A percentile compares a stretch with the other conserved stretches of the same genome.
Evolutionary conservation across 1,140 invertebrate genomes (phyloP).

Genomic region (Diachasmimorpha longicaudata): DNA sequence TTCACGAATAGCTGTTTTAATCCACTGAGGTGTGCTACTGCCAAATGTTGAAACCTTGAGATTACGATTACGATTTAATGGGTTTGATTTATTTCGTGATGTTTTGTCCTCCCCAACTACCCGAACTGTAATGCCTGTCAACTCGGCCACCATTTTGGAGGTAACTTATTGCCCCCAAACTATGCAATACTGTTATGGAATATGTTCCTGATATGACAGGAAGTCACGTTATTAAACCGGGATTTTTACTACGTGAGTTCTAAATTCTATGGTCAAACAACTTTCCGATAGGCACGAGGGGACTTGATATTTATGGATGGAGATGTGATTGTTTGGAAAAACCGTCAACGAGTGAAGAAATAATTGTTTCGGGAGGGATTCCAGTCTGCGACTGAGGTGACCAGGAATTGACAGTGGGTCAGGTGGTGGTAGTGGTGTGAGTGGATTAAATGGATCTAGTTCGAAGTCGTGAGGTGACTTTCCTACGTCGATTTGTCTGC

Average conservation of each 20-base stretch:
- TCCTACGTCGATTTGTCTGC: no score
- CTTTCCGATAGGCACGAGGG: neutral
- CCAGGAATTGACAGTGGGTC: no score
- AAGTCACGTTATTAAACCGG: slow-evolving; percentile 38
- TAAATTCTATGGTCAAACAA: slow-evolving; percentile 4
- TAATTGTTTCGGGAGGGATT: no score
- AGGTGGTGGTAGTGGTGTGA: no score
- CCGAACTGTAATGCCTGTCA: slow-evolving; percentile 39
- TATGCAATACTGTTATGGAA: neutral
- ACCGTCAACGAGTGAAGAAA: no score
- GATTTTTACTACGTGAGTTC: neutral
- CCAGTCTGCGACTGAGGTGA: no score
- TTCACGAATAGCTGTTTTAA: slow-evolving; percentile 40
- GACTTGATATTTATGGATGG: no score
- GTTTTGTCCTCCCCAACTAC: slow-evolving; percentile 27
- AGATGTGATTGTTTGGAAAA: no score
- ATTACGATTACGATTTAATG: neutral
- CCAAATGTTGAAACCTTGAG: neutral
- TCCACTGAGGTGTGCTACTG: slow-evolving; percentile 40
- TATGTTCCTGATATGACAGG: slow-evolving; percentile 32
- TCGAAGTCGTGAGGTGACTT: no score
- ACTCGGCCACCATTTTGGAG: slow-evolving; percentile 45
- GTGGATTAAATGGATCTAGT: no score
- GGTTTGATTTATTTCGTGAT: slow-evolving; percentile 13
- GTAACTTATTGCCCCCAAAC: neutral